Conservation (phyloP, 2,888 invertebrate species). For the Melanotus villosus region DNA sequence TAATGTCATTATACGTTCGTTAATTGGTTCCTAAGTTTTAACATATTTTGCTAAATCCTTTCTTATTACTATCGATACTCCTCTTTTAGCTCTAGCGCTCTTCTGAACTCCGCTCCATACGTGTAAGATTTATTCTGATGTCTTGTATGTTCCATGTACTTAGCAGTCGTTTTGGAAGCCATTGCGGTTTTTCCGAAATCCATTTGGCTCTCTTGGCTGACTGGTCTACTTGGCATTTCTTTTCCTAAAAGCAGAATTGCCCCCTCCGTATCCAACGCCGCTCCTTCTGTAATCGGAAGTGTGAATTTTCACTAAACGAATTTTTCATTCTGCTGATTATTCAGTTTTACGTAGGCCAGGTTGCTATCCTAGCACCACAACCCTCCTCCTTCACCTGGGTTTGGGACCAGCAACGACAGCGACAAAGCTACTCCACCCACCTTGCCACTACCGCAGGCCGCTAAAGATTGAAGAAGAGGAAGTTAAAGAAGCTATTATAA, state of each 20-base stretch:
- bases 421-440: neutral
- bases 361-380: neutral
- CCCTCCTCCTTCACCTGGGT: neutral
- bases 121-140: neutral
- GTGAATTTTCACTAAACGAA: constrained; percentile 6
- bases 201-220: constrained; percentile 11
- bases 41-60: neutral
- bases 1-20: constrained; percentile 7
- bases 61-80: constrained; percentile 11
- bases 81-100: constrained; percentile 3
- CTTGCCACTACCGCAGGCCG: neutral
- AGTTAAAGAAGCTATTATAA: no score
- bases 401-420: constrained; percentile 2
- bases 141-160: constrained; percentile 13
- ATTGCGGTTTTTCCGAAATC: neutral
- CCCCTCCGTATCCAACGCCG: constrained; percentile 5
- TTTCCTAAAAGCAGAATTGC: constrained; percentile 7
- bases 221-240: neutral
- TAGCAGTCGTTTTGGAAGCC: neutral
- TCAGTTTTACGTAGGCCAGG: neutral
- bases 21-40: constrained; percentile 5
- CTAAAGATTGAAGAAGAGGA: no score
- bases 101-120: constrained; percentile 8
- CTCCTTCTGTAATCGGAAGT: constrained; percentile 15
- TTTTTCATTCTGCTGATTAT: constrained; percentile 8